A percentile compares a stretch with the other conserved stretches of the same genome.
phyloP scores from a whole-genome alignment of 1,140 invertebrate species.

The Limonius californicus region DNA sequence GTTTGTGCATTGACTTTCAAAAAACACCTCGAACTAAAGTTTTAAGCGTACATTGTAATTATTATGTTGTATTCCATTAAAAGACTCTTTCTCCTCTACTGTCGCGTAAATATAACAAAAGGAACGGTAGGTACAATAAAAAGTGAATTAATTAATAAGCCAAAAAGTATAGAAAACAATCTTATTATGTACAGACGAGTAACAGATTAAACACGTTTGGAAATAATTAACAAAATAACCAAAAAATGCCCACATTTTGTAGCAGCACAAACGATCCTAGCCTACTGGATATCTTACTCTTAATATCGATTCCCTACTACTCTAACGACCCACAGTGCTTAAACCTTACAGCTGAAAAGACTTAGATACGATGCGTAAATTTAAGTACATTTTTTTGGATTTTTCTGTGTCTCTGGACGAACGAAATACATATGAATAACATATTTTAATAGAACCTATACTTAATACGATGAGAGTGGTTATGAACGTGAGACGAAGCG shows the following conservation, averaged over 20 bases:
- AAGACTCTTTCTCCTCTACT: no score
- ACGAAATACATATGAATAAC: conserved; percentile 21
- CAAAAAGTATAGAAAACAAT: no score
- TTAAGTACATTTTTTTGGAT: conserved; percentile 17
- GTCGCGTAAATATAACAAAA: no score
- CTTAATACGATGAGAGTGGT: conserved; percentile 1
- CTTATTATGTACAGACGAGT: no score
- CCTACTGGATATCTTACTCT: conserved; percentile 29
- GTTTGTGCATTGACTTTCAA: conserved; percentile 46
- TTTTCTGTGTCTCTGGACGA: conserved; percentile 28
- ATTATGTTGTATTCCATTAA: not conserved
- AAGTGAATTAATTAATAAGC: no score
- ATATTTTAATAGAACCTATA: conserved; percentile 5
- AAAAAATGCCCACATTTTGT: conserved; percentile 23
- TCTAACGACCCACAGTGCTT: conserved; percentile 36
- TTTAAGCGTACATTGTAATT: conserved; percentile 28
- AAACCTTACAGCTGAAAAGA: conserved; percentile 30
- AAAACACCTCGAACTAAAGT: conserved; percentile 20
- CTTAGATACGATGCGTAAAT: conserved; percentile 14
- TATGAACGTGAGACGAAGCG: conserved; percentile 22
- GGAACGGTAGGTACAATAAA: no score
- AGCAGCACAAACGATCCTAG: conserved; percentile 35
- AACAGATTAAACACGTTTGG: no score
- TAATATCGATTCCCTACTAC: conserved; percentile 27
- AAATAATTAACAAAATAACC: conserved; percentile 14